Conservation (phyloP, 2,888 invertebrate genomes). For the Cabera pusaria region DNA sequence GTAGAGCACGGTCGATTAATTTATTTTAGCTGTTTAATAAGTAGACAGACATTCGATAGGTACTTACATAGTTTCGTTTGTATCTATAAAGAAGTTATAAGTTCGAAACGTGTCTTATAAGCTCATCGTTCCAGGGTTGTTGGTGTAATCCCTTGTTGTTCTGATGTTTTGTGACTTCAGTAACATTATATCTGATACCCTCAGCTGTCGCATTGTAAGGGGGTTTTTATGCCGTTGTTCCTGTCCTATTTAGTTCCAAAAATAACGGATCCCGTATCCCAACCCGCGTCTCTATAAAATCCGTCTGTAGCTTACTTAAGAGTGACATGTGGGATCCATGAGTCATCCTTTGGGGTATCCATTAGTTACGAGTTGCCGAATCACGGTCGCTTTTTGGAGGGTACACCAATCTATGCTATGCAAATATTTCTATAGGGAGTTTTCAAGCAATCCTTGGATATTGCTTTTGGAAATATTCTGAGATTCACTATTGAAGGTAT, state of each 20-base stretch:
- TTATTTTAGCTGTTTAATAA: conserved; percentile 35
- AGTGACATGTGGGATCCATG: conserved; percentile 66
- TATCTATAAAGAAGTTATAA: conserved; percentile 51
- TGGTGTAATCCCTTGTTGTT: too few species aligned
- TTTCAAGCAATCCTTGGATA: conserved; percentile 9
- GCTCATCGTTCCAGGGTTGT: too few species aligned
- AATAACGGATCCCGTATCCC: conserved; percentile 45
- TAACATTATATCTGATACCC: conserved; percentile 27
- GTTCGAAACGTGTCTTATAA: too few species aligned
- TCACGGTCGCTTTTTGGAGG: conserved; percentile 70
- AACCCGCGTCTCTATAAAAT: conserved; percentile 52
- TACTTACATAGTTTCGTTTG: conserved; percentile 54
- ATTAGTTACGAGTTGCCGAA: conserved; percentile 71
- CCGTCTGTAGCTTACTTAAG: conserved; percentile 52
- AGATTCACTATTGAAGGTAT: too few species aligned
- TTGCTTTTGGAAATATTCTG: conserved; percentile 9
- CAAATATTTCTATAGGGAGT: conserved; percentile 32
- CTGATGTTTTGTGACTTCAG: conserved; percentile 17
- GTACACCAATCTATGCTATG: conserved; percentile 38
- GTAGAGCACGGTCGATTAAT: conserved; percentile 39
- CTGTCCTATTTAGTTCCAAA: conserved; percentile 38
- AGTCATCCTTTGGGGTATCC: conserved; percentile 69
- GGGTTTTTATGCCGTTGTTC: conserved; percentile 26
- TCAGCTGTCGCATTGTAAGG: conserved; percentile 13
- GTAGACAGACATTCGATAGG: conserved; percentile 43